Conservation (phyloP, 64 coral and sea anemone genomes). For the Pachyseris speciosa region DNA sequence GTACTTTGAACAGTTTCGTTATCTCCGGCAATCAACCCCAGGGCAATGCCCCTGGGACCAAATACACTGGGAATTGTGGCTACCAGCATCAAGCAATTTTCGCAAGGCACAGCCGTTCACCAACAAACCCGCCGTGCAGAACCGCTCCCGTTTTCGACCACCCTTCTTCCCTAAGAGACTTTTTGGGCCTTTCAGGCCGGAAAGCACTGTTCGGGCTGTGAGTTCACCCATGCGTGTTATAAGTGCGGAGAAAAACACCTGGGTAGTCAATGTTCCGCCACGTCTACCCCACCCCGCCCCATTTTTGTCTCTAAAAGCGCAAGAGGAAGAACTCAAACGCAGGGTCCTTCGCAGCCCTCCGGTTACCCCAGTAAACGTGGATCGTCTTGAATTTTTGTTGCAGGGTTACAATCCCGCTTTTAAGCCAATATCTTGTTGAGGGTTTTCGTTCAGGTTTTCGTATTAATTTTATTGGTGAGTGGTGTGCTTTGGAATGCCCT, state of each 20-base stretch:
- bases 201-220: background rate
- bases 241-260: constrained; percentile 13
- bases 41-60: constrained; percentile 37
- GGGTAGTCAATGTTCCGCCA: background rate
- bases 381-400: background rate
- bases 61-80: constrained; percentile 57
- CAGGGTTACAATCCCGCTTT: background rate
- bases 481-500: constrained; percentile 7
- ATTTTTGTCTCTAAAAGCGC: background rate
- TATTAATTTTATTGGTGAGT: background rate
- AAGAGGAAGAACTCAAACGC: background rate
- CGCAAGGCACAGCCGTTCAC: background rate
- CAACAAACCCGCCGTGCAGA: too few relatives aligned
- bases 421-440: background rate
- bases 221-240: background rate
- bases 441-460: background rate
- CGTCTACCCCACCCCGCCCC: background rate
- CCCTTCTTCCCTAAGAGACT: background rate
- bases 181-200: constrained; percentile 41
- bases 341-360: background rate
- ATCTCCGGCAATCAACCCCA: constrained; percentile 20
- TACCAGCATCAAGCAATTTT: background rate
- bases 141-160: background rate
- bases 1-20: constrained; percentile 50
- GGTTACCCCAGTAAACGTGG: background rate